Evolutionary conservation across 2,797 vertebrate species (phyloP), one percentile per base, ranked within the genome.

Genomic region (Mormyrus proboscirostris): DNA sequence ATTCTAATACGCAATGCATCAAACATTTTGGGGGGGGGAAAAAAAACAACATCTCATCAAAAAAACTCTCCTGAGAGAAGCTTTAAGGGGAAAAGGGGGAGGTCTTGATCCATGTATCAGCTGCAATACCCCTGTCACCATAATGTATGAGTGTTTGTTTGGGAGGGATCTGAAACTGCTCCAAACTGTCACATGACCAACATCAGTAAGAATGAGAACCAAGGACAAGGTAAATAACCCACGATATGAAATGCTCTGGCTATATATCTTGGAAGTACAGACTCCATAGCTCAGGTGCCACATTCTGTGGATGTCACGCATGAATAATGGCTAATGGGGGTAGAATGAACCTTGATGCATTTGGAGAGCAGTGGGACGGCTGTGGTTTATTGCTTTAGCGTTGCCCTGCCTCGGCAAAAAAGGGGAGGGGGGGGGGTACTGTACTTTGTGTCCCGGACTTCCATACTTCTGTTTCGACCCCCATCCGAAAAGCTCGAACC

Each of bases 181-280:
- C 90, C 91, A 92, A 94, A 95, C 93, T 94, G 94, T 95, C 94
- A 95, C 93, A 94, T 94, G 95, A 95, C 93, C 94, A 88, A 88
- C 91, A 94, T 94, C 94, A 92, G 92, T 84, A 93, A 92, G 93
- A 94, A 94, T 94, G 95, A 95, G 94, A 95, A 95, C 93, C 95
- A 95, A 95, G 73, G 93, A 94, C 5, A 57, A 92, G 88, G 93
- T 94, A 92, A 95, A 95, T 93, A 94, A 93, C 92, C 93, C 94
- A 90, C 94, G 92, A 95, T 94, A 92, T 94, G 94, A 95, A 95
- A 93, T 89, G 91, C 82, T 83, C 83, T 29, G 79, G 90, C 91
- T 92, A 93, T 94, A 94, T 92, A 94, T 95, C 94, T 94, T 92
- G 88, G 92, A 88, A 90, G 91, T 91, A 92, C 92, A 90, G 91